phyloP scores from a whole-genome alignment of 2,113 vertebrate genomes.

The Cyrtonyx montezumae region DNA sequence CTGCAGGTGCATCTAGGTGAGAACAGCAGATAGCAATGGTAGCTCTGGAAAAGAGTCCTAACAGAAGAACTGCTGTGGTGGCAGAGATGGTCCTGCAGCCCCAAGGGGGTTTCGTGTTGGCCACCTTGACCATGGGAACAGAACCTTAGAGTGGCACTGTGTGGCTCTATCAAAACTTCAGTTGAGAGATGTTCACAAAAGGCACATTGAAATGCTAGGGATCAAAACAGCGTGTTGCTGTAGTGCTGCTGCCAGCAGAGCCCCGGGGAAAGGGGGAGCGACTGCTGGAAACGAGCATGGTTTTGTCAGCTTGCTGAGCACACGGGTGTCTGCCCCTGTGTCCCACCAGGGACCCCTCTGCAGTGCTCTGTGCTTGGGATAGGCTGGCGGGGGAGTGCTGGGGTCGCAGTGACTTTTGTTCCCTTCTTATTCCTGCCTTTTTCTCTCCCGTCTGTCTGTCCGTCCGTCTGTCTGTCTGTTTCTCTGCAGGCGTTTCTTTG shows the following conservation, averaged over 20 bases:
- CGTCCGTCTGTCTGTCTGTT: conserved; percentile 71
- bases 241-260: not conserved
- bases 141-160: not conserved
- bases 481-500: conserved; percentile 94
- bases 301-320: not conserved
- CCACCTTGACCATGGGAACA: not conserved
- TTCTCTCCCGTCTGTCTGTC: conserved; percentile 72
- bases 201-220: not conserved
- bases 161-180: not conserved
- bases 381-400: not conserved
- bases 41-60: not conserved
- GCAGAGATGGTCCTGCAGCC: not conserved
- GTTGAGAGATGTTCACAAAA: not conserved
- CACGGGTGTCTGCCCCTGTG: not conserved
- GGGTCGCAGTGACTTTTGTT: conserved; percentile 52
- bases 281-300: not conserved
- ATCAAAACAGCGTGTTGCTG: not conserved
- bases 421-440: conserved; percentile 72
- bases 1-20: not conserved
- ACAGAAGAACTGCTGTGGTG: not conserved
- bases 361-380: conserved; percentile 6
- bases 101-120: not conserved
- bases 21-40: not conserved
- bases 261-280: not conserved
- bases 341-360: not conserved